Evolutionary conservation across 2,113 vertebrate genomes (phyloP).

Genomic region (Eira barbara): DNA sequence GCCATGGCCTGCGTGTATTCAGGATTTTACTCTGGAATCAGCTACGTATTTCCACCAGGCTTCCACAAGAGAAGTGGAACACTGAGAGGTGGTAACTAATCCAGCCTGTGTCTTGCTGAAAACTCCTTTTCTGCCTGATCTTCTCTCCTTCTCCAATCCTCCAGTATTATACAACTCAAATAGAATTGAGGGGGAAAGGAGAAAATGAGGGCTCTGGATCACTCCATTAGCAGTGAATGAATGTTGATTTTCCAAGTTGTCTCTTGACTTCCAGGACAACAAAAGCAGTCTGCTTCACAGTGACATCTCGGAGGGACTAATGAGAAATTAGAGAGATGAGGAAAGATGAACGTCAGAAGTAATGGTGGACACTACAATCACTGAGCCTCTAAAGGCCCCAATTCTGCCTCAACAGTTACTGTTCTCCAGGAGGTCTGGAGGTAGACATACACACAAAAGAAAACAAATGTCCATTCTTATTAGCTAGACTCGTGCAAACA

Average conservation of each 20-base stretch:
- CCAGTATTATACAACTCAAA: not conserved
- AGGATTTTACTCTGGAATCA: not conserved
- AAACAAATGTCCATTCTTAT: not conserved
- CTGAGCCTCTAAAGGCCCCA: not conserved
- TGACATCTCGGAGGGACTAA: not conserved
- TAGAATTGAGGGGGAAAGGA: not conserved
- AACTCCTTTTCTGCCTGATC: not conserved
- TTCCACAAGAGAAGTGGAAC: not conserved
- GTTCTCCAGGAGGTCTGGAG: not conserved
- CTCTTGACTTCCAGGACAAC: not conserved
- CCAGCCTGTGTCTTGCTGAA: not conserved
- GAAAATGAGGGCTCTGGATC: not conserved
- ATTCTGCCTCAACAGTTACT: conserved; percentile 20
- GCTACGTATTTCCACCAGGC: not conserved
- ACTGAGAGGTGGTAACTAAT: not conserved
- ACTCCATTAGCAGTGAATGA: not conserved
- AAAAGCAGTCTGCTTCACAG: not conserved
- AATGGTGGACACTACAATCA: not conserved
- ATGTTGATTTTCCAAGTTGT: not conserved
- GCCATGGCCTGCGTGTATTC: not conserved
- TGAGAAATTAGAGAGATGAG: not conserved
- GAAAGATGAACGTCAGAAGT: not conserved
- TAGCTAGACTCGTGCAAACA: not conserved
- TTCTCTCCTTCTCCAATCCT: not conserved
- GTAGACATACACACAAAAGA: not conserved